These are phyloP conservation scores for Portevinia maculata DNA, from an alignment of 2,888 invertebrate genomes.

Conservation along the genomic window DNA sequence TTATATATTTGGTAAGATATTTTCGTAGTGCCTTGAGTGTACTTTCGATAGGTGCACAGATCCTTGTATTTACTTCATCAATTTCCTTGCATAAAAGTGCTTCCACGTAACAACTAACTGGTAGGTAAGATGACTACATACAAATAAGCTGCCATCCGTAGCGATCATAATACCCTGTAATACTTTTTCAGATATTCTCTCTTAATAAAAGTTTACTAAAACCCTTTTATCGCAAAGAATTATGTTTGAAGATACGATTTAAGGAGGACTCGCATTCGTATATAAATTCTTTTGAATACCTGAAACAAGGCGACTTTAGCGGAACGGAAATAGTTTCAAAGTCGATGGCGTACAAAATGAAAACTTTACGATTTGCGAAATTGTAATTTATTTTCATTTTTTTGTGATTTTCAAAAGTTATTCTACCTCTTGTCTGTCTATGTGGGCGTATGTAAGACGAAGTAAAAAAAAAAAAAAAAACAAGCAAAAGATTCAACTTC, in stretches of 20 bases:
- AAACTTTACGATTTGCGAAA: conserved; percentile 59
- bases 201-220: conserved; percentile 32
- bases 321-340: conserved; percentile 47
- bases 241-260: conserved; percentile 2
- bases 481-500: conserved; percentile 50
- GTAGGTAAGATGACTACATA: too few species aligned
- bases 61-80: too few species aligned
- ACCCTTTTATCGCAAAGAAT: conserved; percentile 24
- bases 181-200: conserved; percentile 14
- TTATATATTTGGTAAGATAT: too few species aligned
- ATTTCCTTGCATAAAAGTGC: too few species aligned
- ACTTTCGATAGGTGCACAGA: too few species aligned
- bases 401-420: conserved; percentile 13
- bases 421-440: background rate
- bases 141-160: conserved; percentile 8
- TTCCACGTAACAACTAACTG: too few species aligned
- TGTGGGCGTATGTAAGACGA: background rate
- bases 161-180: conserved; percentile 5
- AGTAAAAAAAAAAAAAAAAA: conserved; percentile 1
- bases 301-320: conserved; percentile 1
- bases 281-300: background rate
- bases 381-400: conserved; percentile 24
- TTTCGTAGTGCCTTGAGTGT: too few species aligned
- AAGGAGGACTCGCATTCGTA: background rate
- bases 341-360: conserved; percentile 43